These are phyloP conservation scores for Podarcis muralis DNA, from an alignment of 2,113 vertebrate genomes.

Conservation along the genomic window DNA sequence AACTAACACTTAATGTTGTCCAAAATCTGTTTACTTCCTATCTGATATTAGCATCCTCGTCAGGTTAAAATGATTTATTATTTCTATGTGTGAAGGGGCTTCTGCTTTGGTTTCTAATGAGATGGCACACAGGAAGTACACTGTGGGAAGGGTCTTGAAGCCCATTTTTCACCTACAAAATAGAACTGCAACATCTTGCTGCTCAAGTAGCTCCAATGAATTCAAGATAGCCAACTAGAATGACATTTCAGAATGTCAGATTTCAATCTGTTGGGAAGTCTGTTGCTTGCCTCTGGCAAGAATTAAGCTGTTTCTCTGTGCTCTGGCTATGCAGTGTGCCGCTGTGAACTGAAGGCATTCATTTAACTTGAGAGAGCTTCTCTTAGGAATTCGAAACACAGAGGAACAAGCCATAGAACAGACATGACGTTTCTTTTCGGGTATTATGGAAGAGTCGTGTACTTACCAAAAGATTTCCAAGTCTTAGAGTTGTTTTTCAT, in stretches of 20 bases:
- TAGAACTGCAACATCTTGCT: background rate
- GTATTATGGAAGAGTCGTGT: background rate
- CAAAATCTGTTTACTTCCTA: background rate
- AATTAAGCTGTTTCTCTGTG: background rate
- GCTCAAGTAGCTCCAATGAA: slow-evolving; percentile 43
- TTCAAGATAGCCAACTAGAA: slow-evolving; percentile 18
- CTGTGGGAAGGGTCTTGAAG: background rate
- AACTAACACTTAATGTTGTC: background rate
- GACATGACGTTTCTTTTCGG: slow-evolving; percentile 32
- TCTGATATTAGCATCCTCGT: background rate
- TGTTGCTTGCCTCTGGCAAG: background rate
- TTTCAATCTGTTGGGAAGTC: background rate
- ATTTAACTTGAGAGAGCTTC: slow-evolving; percentile 27
- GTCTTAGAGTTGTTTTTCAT: slow-evolving; percentile 36
- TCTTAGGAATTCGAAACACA: slow-evolving; percentile 28
- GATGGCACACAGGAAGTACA: background rate
- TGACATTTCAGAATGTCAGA: background rate
- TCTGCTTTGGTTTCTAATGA: background rate
- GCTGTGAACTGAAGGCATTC: background rate
- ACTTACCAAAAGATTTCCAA: slow-evolving; percentile 11
- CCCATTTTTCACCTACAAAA: background rate
- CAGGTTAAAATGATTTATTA: background rate
- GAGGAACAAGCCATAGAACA: slow-evolving; percentile 52
- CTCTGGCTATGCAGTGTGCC: slow-evolving; percentile 15
- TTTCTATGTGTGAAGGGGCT: background rate